Conservation (phyloP, 2,113 vertebrate genomes). For the Cettia cetti region DNA sequence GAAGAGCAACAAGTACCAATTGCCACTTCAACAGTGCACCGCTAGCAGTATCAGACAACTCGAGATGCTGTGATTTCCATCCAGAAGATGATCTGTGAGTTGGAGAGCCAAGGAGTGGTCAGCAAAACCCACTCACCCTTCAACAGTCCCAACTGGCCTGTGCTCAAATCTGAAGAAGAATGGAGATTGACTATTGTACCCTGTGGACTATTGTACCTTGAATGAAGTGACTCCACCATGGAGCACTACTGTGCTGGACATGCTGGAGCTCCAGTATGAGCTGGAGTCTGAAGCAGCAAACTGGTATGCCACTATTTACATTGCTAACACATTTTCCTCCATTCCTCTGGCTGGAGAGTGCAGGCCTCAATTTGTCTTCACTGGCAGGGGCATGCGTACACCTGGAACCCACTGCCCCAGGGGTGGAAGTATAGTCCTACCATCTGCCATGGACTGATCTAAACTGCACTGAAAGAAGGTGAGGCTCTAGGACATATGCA, state of each 20-base stretch:
- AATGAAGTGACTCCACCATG: background rate
- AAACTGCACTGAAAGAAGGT: too few species aligned
- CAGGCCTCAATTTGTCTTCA: background rate
- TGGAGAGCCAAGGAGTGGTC: background rate
- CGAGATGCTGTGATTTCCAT: background rate
- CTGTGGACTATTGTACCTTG: rapidly evolving
- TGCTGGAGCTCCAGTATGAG: too few species aligned
- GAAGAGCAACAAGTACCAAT: background rate
- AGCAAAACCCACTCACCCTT: background rate
- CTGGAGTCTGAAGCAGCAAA: too few species aligned
- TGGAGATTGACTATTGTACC: background rate
- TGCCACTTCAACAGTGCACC: background rate
- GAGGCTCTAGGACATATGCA: too few species aligned
- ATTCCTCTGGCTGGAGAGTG: background rate
- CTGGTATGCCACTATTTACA: too few species aligned
- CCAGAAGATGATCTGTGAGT: background rate
- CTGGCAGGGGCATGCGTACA: too few species aligned
- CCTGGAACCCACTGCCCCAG: too few species aligned
- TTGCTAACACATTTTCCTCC: background rate
- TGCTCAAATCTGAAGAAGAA: rapidly evolving
- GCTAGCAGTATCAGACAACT: background rate
- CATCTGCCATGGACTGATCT: too few species aligned
- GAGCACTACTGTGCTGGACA: background rate
- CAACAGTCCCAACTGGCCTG: background rate
- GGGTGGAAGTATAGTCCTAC: too few species aligned